phyloP scores from a whole-genome alignment of 2,888 invertebrate species.

The Chloromyia formosa region DNA sequence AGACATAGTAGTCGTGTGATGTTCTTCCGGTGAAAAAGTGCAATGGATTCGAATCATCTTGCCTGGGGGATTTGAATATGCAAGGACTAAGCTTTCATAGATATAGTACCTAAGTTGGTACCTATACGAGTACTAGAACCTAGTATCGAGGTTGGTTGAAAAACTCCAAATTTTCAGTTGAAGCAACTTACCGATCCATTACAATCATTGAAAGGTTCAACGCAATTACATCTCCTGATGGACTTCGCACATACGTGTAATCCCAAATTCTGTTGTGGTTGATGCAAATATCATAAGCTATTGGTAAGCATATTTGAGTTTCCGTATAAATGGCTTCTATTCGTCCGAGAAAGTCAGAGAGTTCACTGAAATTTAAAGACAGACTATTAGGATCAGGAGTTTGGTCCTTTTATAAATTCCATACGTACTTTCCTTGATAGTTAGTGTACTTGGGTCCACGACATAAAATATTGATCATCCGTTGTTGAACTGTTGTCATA shows the following conservation, averaged over 20 bases:
- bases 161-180: too few relatives aligned
- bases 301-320: constrained; percentile 67
- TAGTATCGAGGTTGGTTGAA: too few relatives aligned
- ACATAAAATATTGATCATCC: constrained; percentile 71
- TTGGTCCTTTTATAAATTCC: too few relatives aligned
- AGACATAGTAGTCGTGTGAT: constrained; percentile 52
- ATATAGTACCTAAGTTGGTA: too few relatives aligned
- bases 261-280: constrained; percentile 57
- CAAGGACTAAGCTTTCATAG: background rate
- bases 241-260: constrained; percentile 52
- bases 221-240: constrained; percentile 47
- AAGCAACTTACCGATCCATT: constrained; percentile 50
- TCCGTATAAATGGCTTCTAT: constrained; percentile 70
- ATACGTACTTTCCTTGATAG: constrained; percentile 67
- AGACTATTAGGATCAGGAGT: background rate
- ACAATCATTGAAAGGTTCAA: constrained; percentile 51
- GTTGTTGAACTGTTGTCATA: constrained; percentile 55
- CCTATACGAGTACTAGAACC: too few relatives aligned
- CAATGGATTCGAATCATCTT: constrained; percentile 48
- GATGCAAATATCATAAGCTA: constrained; percentile 54
- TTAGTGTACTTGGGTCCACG: constrained; percentile 70
- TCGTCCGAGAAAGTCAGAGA: constrained; percentile 65
- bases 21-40: constrained; percentile 51
- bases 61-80: too few relatives aligned
- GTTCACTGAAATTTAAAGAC: constrained; percentile 61